Evolutionary conservation across 2,797 vertebrate genomes (phyloP).

Genomic region (Kryptolebias ocellatus): DNA sequence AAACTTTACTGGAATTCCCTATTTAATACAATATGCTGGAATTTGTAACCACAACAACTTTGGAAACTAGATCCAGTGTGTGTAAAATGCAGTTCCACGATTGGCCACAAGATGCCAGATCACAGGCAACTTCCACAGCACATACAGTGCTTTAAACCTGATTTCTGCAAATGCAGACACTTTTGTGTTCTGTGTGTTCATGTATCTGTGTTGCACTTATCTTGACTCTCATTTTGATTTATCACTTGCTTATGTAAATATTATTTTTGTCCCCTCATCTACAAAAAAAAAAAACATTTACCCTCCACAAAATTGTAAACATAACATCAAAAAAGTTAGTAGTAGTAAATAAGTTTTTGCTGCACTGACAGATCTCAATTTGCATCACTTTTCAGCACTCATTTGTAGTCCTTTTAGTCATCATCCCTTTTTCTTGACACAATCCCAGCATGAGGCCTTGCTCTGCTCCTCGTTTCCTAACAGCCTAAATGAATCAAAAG

Average conservation of each 20-base stretch:
- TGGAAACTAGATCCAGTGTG: background rate
- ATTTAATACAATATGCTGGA: too few relatives aligned
- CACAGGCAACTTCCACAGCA: slow-evolving; percentile 2
- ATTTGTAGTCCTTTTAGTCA: slow-evolving; percentile 14
- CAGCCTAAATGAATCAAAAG: slow-evolving; percentile 35
- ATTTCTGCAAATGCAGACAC: background rate
- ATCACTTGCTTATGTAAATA: background rate
- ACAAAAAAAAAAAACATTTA: background rate
- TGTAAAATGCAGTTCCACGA: slow-evolving; percentile 8
- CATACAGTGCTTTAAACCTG: too few relatives aligned
- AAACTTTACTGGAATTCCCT: too few relatives aligned
- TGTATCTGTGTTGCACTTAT: background rate
- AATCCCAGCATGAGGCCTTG: slow-evolving; percentile 20
- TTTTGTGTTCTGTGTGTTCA: background rate
- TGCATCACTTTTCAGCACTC: slow-evolving; percentile 2
- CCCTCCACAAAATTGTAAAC: too few relatives aligned
- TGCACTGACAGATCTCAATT: slow-evolving; percentile 3
- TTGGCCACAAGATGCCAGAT: slow-evolving; percentile 30
- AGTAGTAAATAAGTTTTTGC: background rate
- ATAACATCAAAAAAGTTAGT: background rate
- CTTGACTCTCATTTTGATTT: background rate
- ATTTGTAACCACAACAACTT: background rate
- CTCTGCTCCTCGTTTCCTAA: slow-evolving; percentile 25
- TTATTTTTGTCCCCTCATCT: background rate
- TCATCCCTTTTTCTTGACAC: slow-evolving; percentile 10